Conservation (phyloP, 1,140 invertebrate genomes). For the Brachionus rotundiformis region DNA sequence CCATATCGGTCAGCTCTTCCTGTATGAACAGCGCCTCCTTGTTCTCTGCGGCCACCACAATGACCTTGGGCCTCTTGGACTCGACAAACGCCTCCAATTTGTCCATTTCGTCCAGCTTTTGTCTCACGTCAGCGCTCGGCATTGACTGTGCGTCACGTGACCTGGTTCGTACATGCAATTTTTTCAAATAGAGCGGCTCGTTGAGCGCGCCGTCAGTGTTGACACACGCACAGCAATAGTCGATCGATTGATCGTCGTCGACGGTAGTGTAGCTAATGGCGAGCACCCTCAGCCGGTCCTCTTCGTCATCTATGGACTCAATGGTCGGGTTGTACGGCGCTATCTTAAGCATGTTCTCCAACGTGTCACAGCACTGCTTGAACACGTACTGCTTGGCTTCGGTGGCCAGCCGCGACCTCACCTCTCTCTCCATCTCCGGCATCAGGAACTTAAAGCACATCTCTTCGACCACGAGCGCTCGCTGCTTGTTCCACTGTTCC, state of each 20-base stretch:
- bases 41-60: conserved; percentile 83
- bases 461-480: conserved; percentile 81
- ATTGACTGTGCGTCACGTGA: neutral
- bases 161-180: neutral
- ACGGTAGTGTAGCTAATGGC: conserved; percentile 84
- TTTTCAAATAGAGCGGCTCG: neutral
- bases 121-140: neutral
- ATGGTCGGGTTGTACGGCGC: neutral
- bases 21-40: conserved; percentile 75
- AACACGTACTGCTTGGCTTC: conserved; percentile 89
- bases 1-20: conserved; percentile 72
- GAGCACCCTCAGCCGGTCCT: conserved; percentile 81
- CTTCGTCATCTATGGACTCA: conserved; percentile 69
- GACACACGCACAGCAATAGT: conserved; percentile 24
- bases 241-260: conserved; percentile 43
- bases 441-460: conserved; percentile 84
- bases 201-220: neutral
- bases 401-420: conserved; percentile 75
- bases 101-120: conserved; percentile 75
- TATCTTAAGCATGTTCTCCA: neutral
- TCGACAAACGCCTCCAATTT: conserved; percentile 82
- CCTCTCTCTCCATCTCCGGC: conserved; percentile 83
- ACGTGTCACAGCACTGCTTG: conserved; percentile 59
- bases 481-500: conserved; percentile 89
- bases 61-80: conserved; percentile 87